Base-by-base conservation (phyloP, 2,797 vertebrate genomes). In the Eulemur coronatus region DNA sequence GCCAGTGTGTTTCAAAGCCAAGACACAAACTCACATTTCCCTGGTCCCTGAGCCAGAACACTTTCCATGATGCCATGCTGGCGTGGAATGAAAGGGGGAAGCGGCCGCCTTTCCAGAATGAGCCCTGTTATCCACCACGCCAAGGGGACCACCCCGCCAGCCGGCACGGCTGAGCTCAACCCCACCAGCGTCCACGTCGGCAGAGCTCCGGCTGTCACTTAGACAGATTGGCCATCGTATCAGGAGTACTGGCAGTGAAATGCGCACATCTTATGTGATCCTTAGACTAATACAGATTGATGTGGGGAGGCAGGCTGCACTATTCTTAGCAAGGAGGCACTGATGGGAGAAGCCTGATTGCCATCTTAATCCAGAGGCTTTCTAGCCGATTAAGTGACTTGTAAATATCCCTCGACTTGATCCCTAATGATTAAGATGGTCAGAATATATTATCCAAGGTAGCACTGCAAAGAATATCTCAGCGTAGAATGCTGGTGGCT, bases 361-460 rank as follows among this genome's bases (percentile, higher is more conserved):
- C 73, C 87, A 70, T 95, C 80, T 93, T 90, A 87, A 93, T 94
- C 87, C 84, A 69, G 87, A 90, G 84, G 7, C 84, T 96, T 80
- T 75, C 93, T 82, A 89, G 81, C 69, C 30, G 24, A 84, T 84
- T 79, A 69, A 86, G 41, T 89, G 86, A 88, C 65, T 93, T 94
- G 35, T 20, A 86, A 78, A 89, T 69, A 57, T 76, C n/a, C 94
- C 35, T n/a, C 41, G 70, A 94, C 61, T 79, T 79, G 84, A 20
- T 84, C 67, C 35, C 50, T 85, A 46, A 70, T 88, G 75, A 93
- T 88, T 7, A 28, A 18, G 35, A 59, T 79, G 86, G 38, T 89
- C 57, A 70, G 87, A 87, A 82, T 59, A 11, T 75, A 75, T 85
- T 84, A 85, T 22, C 24, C 11, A 52, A 63, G 38, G 14, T 38